Evolutionary conservation across 2,888 invertebrate genomes (phyloP).

Genomic region (Lochmaea capreae): DNA sequence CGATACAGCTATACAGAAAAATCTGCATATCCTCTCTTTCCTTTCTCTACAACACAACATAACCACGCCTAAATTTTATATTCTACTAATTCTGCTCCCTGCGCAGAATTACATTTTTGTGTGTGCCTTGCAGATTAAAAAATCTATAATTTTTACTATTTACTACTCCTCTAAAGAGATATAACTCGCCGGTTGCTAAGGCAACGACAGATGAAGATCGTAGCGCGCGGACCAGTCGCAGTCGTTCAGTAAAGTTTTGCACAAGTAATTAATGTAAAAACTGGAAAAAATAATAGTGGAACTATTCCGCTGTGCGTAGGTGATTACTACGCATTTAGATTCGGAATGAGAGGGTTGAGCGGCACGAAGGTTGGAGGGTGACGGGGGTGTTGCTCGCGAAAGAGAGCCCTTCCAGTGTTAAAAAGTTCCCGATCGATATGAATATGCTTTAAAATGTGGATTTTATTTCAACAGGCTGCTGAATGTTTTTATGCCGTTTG

Average conservation of each 20-base stretch:
- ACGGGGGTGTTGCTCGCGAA: constrained; percentile 50
- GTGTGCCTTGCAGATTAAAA: constrained; percentile 61
- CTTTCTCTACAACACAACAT: constrained; percentile 40
- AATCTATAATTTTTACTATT: constrained; percentile 64
- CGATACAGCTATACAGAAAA: constrained; percentile 61
- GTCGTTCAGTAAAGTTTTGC: constrained; percentile 49
- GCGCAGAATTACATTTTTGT: constrained; percentile 65
- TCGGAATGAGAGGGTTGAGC: constrained; percentile 56
- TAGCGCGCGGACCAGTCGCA: constrained; percentile 33
- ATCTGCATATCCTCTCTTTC: constrained; percentile 59
- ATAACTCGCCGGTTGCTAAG: constrained; percentile 52
- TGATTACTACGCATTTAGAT: constrained; percentile 58
- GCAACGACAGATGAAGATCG: constrained; percentile 53
- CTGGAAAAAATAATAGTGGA: constrained; percentile 54
- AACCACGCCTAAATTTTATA: constrained; percentile 67
- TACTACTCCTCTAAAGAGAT: constrained; percentile 57
- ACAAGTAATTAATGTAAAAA: constrained; percentile 51
- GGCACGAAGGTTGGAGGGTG: constrained; percentile 38
- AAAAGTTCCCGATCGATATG: constrained; percentile 74
- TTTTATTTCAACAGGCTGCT: constrained; percentile 71
- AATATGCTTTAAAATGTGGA: constrained; percentile 75
- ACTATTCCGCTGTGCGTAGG: constrained; percentile 55
- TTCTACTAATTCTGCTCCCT: constrained; percentile 66
- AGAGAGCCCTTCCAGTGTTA: constrained; percentile 67
- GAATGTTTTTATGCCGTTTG: constrained; percentile 54